Evolutionary conservation across 2,797 vertebrate genomes (phyloP), one percentile per base, ranked within the genome.

Genomic region (Xiphorhynchus erythropygius): DNA sequence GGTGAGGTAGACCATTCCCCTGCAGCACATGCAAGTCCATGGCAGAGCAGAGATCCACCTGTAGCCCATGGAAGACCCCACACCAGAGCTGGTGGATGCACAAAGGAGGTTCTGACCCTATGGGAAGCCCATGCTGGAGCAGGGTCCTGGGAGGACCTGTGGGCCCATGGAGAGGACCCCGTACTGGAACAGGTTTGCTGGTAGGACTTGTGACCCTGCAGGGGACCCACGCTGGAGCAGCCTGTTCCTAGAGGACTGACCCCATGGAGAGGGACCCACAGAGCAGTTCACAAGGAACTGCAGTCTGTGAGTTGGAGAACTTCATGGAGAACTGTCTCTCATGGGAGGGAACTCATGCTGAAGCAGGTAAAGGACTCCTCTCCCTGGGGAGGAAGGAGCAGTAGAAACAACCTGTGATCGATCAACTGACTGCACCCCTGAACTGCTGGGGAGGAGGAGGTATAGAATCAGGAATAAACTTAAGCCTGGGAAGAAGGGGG

Each of bases 41-140:
- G 15, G 59, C 2, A 39, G 10, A 79, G 52, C 50, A 65, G n/a
- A 80, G 53, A 80, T n/a, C 21, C 37, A 18, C 19, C 39, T 37
- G 49, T 28, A 89, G 56, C 56, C 35, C 56, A 28, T 0, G 21
- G 28, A 70, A 13, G 7, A 37, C 4, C 8, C 37, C 30, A n/a
- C 22, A n/a, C 15, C 71, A 57, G 28, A 64, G 21, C 9, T 57
- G 15, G 37, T 22, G 24, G n/a, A 18, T 46, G 4, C 3, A n/a
- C 5, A 2, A 64, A 13, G n/a, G 21, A 64, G 13, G 1, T 21
- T 23, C 17, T 64, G 57, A 83, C 7, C 21, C n/a, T 37, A 9
- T 7, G 7, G 56, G 44, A 77, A 63, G 21, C 24, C 17, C 24
- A 50, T 3, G 0, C 8, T 4, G 5, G 13, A n/a, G 2, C 19